Evolutionary conservation across 2,888 invertebrate species (phyloP), one percentile per base, ranked within the genome.

Genomic region (Drosophila melanosoma): DNA sequence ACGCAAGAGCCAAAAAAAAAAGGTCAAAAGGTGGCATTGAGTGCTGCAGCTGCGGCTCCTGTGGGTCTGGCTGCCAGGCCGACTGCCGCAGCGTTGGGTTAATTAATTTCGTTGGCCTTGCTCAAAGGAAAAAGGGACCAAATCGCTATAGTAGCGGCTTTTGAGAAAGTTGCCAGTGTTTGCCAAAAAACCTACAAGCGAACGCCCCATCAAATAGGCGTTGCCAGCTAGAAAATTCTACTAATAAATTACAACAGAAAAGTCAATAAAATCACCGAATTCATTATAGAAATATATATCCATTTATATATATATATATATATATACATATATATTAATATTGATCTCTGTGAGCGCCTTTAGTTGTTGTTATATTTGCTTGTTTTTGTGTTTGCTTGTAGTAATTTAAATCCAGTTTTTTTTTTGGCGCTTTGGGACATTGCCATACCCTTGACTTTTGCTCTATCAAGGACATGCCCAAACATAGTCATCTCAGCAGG

Each of bases 261-360:
- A 83, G 77, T 84, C 89, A 90, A 84, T 79, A 86, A 84, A 89
- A 82, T 81, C 85, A 86, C 61, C 78, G 84, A 84, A 87, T 89
- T 89, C 89, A 90, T 89, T 90, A 89, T 83, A 80, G 65, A 59
- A 60, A 62, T 56, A 64, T 36, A 71, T 17, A 51, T 29, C 36
- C n/a, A 49, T 29, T 15, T 23, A 10, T 59, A 64, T 49, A 79
- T 29, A 74, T 20, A 15, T 29, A 42, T 35, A 12, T 1, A n/a
- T n/a, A n/a, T 23, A 10, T 59, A 64, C 45, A 79, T 29, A 74
- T 20, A 15, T 29, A 42, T 35, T n/a, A n/a, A 12, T 1, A 33
- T 68, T 26, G 54, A 49, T 69, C 54, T 71, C 11, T 52, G 56
- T 75, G 35, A 67, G 69, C 33, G 33, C 33, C 5, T 11, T 10